Percentiles rank a stretch among this genome's conserved stretches.
Evolutionary conservation across 2,888 invertebrate species (phyloP).

Genomic region (Therioaphis trifolii): DNA sequence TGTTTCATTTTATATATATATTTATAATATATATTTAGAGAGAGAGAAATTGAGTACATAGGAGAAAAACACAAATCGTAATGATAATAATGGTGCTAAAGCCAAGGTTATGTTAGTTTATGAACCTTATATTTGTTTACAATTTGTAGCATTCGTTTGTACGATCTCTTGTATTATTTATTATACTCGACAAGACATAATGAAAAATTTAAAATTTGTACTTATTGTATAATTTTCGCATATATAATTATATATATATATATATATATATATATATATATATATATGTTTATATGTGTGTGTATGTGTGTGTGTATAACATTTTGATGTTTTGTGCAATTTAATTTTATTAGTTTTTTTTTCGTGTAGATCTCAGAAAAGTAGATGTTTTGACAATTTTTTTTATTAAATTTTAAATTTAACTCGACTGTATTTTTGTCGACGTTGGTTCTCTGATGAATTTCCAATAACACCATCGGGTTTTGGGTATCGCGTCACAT

Average conservation of each 20-base stretch:
- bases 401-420: conserved; percentile 16
- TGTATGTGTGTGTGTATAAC: not conserved
- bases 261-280: too few species aligned
- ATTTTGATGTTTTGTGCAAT: conserved; percentile 54
- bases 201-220: conserved; percentile 7
- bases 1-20: conserved; percentile 7
- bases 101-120: conserved; percentile 18
- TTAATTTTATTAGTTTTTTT: conserved; percentile 41
- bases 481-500: too few species aligned
- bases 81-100: conserved; percentile 21
- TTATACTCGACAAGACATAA: conserved; percentile 41
- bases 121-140: conserved; percentile 38
- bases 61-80: conserved; percentile 24
- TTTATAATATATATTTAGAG: too few species aligned
- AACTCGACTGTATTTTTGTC: conserved; percentile 17
- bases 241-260: conserved; percentile 25
- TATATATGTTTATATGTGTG: too few species aligned
- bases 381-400: conserved; percentile 50
- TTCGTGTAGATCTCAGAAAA: conserved; percentile 59
- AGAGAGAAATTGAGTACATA: not conserved
- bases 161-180: conserved; percentile 53
- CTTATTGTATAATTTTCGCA: too few species aligned
- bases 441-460: not conserved
- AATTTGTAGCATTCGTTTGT: conserved; percentile 37
- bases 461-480: not conserved